These are phyloP conservation scores for Pteronura brasiliensis DNA, from an alignment of 2,113 vertebrate genomes.

Conservation along the genomic window DNA sequence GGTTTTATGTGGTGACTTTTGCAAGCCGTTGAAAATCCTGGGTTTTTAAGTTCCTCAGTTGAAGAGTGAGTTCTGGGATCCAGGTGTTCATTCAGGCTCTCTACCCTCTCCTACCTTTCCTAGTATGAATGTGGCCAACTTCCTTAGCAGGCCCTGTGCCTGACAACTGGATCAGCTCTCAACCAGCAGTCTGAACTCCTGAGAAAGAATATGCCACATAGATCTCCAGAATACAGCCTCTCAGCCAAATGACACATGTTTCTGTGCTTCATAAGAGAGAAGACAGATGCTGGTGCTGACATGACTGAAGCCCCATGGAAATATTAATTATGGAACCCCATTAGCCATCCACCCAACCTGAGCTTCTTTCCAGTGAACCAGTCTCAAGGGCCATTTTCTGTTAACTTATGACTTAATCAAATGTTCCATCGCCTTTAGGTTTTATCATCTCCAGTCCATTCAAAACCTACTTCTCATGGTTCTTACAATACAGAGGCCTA, in stretches of 20 bases:
- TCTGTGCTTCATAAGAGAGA: not conserved
- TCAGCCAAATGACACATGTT: not conserved
- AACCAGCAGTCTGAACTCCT: not conserved
- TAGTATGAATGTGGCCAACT: not conserved
- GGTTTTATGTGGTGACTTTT: not conserved
- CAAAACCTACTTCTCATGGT: not conserved
- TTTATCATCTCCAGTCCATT: not conserved
- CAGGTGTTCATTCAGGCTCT: not conserved
- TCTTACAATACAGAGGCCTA: not conserved
- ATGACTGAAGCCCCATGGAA: not conserved
- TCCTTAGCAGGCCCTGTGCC: not conserved
- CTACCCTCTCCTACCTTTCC: not conserved
- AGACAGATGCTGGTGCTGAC: not conserved
- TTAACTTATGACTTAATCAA: not conserved
- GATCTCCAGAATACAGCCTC: not conserved
- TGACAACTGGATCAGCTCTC: not conserved
- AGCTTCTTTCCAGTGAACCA: not conserved
- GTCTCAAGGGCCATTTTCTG: not conserved
- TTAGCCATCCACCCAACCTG: not conserved
- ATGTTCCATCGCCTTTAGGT: not conserved
- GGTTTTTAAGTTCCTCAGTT: not conserved
- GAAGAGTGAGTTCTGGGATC: not conserved
- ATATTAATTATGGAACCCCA: not conserved
- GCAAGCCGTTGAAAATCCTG: not conserved
- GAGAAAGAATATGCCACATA: not conserved